Evolutionary conservation across 2,113 vertebrate genomes (phyloP).

Genomic region (Eonycteris spelaea): DNA sequence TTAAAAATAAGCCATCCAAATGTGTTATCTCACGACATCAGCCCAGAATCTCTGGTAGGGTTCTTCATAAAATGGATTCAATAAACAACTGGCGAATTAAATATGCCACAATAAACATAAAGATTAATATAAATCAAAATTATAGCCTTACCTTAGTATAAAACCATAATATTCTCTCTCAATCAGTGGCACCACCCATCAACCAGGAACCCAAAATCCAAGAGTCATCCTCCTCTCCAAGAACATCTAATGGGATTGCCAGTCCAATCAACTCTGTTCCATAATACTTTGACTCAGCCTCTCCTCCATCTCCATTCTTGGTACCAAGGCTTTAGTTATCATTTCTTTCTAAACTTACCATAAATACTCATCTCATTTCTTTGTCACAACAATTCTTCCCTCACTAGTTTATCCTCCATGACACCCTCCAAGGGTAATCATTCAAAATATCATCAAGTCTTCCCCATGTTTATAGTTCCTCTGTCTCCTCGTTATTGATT

Average conservation of each 20-base stretch:
- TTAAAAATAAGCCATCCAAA: neutral
- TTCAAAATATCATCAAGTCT: neutral
- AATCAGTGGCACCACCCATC: neutral
- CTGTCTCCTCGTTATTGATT: neutral
- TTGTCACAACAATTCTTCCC: neutral
- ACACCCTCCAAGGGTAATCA: neutral
- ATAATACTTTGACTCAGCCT: neutral
- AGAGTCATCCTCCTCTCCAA: neutral
- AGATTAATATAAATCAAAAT: neutral
- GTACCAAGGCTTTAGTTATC: neutral
- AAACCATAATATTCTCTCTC: neutral
- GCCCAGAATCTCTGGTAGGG: neutral
- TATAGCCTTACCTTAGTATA: neutral
- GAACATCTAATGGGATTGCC: neutral
- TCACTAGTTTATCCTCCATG: neutral
- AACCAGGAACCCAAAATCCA: neutral
- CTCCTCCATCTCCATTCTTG: neutral
- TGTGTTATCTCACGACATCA: neutral
- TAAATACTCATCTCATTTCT: neutral
- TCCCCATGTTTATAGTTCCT: neutral
- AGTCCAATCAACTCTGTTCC: neutral
- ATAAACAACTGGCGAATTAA: neutral
- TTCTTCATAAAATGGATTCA: slow-evolving; percentile 10
- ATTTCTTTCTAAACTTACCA: neutral
- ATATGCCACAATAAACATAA: neutral